A percentile compares a stretch with the other conserved stretches of the same genome.
Evolutionary conservation across 2,113 vertebrate genomes (phyloP).

Genomic region (Ardeotis arabs): DNA sequence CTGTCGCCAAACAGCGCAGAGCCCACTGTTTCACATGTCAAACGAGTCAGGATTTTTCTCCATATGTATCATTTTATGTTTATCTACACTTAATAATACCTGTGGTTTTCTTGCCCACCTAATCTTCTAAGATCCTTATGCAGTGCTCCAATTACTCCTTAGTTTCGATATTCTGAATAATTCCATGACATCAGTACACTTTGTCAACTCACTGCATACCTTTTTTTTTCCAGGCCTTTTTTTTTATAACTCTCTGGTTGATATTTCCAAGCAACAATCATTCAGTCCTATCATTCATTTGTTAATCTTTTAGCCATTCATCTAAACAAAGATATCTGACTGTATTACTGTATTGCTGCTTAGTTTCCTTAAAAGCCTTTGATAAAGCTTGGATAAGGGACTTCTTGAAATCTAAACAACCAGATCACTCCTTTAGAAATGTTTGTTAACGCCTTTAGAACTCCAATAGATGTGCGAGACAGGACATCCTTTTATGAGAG

Average conservation of each 20-base stretch:
- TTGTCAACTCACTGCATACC: neutral
- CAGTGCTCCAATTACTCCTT: neutral
- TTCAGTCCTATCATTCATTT: neutral
- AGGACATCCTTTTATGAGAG: neutral
- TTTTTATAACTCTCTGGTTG: neutral
- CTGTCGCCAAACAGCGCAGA: neutral
- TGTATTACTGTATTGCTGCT: neutral
- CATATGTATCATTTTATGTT: neutral
- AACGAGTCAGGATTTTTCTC: neutral
- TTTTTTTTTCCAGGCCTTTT: neutral
- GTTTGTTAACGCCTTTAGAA: neutral
- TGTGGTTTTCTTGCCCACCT: neutral
- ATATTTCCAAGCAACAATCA: neutral
- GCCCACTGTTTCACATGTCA: neutral
- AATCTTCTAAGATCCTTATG: neutral
- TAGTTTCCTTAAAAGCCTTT: neutral
- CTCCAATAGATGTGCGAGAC: neutral
- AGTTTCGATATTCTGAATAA: neutral
- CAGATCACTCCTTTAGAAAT: neutral
- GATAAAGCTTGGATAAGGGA: neutral
- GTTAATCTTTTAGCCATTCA: neutral
- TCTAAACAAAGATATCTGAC: neutral
- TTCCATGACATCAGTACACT: neutral
- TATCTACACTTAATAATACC: neutral
- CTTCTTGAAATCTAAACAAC: neutral